phyloP scores from a whole-genome alignment of 2,888 invertebrate genomes.

The Caenorhabditis imperialis region DNA sequence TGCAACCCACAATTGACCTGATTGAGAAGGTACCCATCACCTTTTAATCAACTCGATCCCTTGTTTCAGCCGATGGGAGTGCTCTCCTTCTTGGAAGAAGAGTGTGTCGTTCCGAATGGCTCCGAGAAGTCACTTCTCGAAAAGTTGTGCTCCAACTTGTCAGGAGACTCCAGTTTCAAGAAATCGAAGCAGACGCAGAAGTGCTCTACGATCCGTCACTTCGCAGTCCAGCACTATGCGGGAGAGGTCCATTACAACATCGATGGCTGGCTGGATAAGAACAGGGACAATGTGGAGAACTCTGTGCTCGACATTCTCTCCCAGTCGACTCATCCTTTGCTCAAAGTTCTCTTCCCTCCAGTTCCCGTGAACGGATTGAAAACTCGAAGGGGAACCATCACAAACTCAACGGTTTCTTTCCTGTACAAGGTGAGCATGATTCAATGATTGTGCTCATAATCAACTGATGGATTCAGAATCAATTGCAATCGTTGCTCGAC shows the following conservation, averaged over 20 bases:
- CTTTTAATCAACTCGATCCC: background rate
- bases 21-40: slow-evolving; percentile 72
- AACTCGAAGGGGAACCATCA: slow-evolving; percentile 58
- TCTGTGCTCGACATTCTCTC: slow-evolving; percentile 77
- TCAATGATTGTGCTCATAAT: background rate
- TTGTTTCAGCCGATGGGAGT: slow-evolving; percentile 73
- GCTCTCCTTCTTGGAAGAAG: slow-evolving; percentile 76
- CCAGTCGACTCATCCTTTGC: slow-evolving; percentile 67
- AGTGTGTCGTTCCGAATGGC: slow-evolving; percentile 77
- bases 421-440: slow-evolving; percentile 49
- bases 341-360: slow-evolving; percentile 67
- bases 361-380: slow-evolving; percentile 39
- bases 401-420: slow-evolving; percentile 62
- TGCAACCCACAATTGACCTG: slow-evolving; percentile 74
- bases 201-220: slow-evolving; percentile 67
- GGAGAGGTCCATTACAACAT: slow-evolving; percentile 80
- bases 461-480: slow-evolving; percentile 62
- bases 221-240: slow-evolving; percentile 79
- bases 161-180: slow-evolving; percentile 58
- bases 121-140: slow-evolving; percentile 70
- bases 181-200: slow-evolving; percentile 77
- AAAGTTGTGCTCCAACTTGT: slow-evolving; percentile 68
- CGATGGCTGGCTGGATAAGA: slow-evolving; percentile 80
- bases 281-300: slow-evolving; percentile 71
- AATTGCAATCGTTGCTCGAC: slow-evolving; percentile 72